Evolutionary conservation across 2,888 invertebrate species (phyloP), one percentile per base, ranked within the genome.

Genomic region (Synanthedon tipuliformis): DNA sequence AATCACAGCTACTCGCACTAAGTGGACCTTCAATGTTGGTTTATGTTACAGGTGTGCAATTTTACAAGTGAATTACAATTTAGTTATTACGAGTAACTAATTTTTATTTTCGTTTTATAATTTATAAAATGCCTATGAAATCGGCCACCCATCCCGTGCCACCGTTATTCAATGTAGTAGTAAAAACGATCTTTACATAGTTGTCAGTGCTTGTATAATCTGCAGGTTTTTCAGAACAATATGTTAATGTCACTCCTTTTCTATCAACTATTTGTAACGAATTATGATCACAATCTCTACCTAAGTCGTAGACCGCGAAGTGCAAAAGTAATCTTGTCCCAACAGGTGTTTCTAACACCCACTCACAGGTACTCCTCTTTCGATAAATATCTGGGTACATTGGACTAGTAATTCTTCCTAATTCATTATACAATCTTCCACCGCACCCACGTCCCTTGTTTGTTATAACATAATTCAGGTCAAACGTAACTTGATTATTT

Each of bases 61-160:
- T 23, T 23, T 23, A 23, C 0, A 4, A 23, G 23, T 34, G 34
- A 34, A 34, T 34, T 34, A 34, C 34, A 34, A 34, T 34, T 23
- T 23, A 34, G 10, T 0, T 34, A 8, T 34, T 34, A 34, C 8
- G 10, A 34, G 23, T 23, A 23, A 5, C 5, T 1, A 5, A 5
- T 23, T 34, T 5, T 10, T 3, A 10, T 8, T 34, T 55, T 45
- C 61, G 15, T 34, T 34, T 10, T 34, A 18, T 18, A 53, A 48
- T 13, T 50, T 50, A 56, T 18, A 52, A 15, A 41, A 56, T 45
- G 5, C 54, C 79, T 11, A 75, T 57, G 59, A 85, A 87, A 40
- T 74, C 68, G 2, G 88, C 88, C 3, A 87, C 66, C 92, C 93
- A 95, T 16, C 95, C 95, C 1, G 89, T 88, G 8, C 94, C 94